Evolutionary conservation across 2,113 vertebrate species (phyloP), one percentile per base, ranked within the genome.

Genomic region (Crotalus horridus): DNA sequence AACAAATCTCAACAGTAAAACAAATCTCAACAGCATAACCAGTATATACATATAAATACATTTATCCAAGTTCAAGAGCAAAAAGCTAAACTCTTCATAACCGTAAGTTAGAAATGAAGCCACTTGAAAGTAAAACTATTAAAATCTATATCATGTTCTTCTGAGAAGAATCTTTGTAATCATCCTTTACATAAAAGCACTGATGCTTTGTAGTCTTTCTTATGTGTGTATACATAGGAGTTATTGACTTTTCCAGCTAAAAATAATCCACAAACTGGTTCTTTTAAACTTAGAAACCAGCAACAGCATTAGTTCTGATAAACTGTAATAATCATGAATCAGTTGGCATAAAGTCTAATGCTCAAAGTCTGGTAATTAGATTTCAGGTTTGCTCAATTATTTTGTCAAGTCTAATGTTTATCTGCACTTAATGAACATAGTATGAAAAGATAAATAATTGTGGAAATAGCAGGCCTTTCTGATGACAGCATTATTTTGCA

Each of bases 361-460:
- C 87, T 90, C 43, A 88, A 90, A 85, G 39, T 86, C 51, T 89
- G 90, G 95, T 92, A 61, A 92, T 95, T 94, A 54, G 85, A 94
- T 94, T 94, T 95, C 87, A 85, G 64, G 23, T 86, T 90, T 93
- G 56, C 54, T 64, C 56, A 93, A 24, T 96, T 96, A 96, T 96
- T 92, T 96, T 91, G 91, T 94, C 90, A 51, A 95, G 96, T 95
- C 85, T 89, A 0, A 23, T 96, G 33, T 86, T 91, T 88, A 91
- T 81, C 93, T 88, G 54, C 92, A 91, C 89, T 94, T 90, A 91
- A 81, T 94, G 56, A 96, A 95, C 17, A 86, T 93, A 93, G 39
- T 93, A 81, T 93, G 93, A 89, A 95, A 94, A 95, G 95, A 95
- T 94, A 93, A 93, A n/a, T 87, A 56, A 55, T 92, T 95, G 94